Base-by-base conservation (phyloP, 2,113 vertebrate genomes). In the Zapus hudsonius region DNA sequence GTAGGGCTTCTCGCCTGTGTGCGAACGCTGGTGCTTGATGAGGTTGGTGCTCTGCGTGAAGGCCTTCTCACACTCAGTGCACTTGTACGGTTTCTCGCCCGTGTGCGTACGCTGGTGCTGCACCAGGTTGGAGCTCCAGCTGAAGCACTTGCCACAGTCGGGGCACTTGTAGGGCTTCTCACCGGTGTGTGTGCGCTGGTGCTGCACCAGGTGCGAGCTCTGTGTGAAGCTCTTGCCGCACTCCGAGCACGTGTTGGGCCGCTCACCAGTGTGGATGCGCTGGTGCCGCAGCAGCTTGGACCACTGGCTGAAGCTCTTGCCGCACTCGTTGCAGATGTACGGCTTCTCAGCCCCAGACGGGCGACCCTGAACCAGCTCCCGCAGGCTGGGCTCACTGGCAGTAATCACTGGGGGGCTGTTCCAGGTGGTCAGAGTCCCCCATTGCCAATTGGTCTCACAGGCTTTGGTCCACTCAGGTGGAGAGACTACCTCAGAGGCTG, bases 101-200 rank as follows among this genome's bases (percentile, higher is more conserved):
- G 97, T 97, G 87, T 97, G 97, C 1, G 97, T 97, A 92, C 97
- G 97, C 96, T 97, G 97, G 95, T 97, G 97, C 82, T 97, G 97
- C 73, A 97, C 97, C 91, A 97, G 92, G 81, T 97, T 97, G 91
- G 97, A 97, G 92, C 97, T 97, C 97, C 97, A 97, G 94, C 97
- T 97, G 92, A 97, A 97, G 95, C 97, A 97, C 93, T 97, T 97
- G 70, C 97, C 97, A 4, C 97, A 97, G 89, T 97, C 97, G 0
- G 97, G 97, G 86, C 97, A 97, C 94, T 97, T 97, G 95, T 97
- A 97, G 87, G 97, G 97, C 95, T 97, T 97, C 95, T 97, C 97
- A 3, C 97, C 97, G 0, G 97, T 97, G 89, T 97, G 97, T 0
- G 97, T 97, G 84, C 97, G 96, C 95, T 96, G 96, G 91, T 97